These are phyloP conservation scores for Eledone cirrhosa DNA, from an alignment of 2,888 invertebrate species.

Conservation along the genomic window DNA sequence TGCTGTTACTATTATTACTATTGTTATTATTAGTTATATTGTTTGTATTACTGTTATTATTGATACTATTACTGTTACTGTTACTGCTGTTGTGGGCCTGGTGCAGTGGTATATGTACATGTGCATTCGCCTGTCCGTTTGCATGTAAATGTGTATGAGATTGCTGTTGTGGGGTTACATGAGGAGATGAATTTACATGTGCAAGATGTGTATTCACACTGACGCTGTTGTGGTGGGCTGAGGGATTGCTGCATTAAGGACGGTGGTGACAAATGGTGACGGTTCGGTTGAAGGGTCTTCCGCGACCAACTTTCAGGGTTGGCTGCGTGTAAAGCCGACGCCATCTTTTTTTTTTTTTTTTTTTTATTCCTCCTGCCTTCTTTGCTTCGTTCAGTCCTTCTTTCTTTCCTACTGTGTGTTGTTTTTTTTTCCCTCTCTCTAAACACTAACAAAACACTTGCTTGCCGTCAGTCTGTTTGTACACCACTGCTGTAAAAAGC, in stretches of 20 bases:
- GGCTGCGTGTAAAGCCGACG: conserved; percentile 8
- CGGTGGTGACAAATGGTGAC: not conserved
- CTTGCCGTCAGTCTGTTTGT: too few species aligned
- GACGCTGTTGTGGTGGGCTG: too few species aligned
- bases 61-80: not conserved
- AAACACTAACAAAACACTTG: too few species aligned
- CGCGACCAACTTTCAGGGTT: not conserved
- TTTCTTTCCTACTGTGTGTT: too few species aligned
- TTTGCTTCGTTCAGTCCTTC: too few species aligned
- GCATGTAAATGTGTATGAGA: too few species aligned
- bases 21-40: not conserved
- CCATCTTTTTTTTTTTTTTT: not conserved
- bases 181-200: too few species aligned
- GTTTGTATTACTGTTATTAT: not conserved
- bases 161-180: too few species aligned
- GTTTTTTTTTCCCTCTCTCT: too few species aligned
- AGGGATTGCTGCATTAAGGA: not conserved
- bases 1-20: not conserved
- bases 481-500: too few species aligned
- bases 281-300: not conserved
- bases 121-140: not conserved
- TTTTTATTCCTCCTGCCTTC: too few species aligned
- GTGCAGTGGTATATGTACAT: not conserved
- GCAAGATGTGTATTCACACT: too few species aligned
- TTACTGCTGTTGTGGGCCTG: not conserved